Evolutionary conservation across 2,888 invertebrate genomes (phyloP).

Genomic region (Andrena haemorrhoa): DNA sequence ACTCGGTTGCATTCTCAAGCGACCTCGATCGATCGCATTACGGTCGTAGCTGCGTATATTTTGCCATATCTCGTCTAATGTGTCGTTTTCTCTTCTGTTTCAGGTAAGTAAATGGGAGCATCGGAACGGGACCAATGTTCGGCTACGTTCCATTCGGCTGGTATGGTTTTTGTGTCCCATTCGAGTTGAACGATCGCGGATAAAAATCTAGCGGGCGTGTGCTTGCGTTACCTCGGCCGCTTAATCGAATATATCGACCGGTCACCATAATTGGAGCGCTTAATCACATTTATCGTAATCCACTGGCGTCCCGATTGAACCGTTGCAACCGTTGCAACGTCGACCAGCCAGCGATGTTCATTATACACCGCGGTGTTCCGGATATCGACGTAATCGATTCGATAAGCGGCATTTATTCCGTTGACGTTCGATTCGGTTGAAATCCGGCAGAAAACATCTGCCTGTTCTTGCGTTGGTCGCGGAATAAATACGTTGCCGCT

Average conservation of each 20-base stretch:
- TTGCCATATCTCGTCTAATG: background rate
- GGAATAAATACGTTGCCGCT: background rate
- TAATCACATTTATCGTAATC: slow-evolving; percentile 54
- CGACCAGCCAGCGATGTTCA: slow-evolving; percentile 8
- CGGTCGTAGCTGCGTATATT: background rate
- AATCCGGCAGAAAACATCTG: background rate
- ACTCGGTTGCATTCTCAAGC: background rate
- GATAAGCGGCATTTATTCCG: slow-evolving; percentile 21
- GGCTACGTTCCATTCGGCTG: background rate
- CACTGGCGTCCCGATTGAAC: slow-evolving; percentile 34
- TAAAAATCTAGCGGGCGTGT: background rate
- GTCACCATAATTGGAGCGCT: slow-evolving; percentile 21
- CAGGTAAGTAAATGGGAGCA: slow-evolving; percentile 23
- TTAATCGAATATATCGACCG: slow-evolving; percentile 45
- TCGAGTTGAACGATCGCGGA: slow-evolving; percentile 19
- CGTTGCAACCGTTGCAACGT: slow-evolving; percentile 29
- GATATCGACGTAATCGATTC: slow-evolving; percentile 51
- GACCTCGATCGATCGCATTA: background rate
- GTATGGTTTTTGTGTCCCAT: background rate
- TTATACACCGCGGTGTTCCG: slow-evolving; percentile 22
- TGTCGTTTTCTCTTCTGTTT: slow-evolving; percentile 9
- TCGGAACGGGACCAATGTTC: too few species aligned
- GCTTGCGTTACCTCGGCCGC: slow-evolving; percentile 20
- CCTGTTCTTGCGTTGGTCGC: background rate
- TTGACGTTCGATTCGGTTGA: background rate